A percentile compares a stretch with the other conserved stretches of the same genome.
phyloP scores from a whole-genome alignment of 2,797 vertebrate genomes.

The Propithecus perrieri region DNA sequence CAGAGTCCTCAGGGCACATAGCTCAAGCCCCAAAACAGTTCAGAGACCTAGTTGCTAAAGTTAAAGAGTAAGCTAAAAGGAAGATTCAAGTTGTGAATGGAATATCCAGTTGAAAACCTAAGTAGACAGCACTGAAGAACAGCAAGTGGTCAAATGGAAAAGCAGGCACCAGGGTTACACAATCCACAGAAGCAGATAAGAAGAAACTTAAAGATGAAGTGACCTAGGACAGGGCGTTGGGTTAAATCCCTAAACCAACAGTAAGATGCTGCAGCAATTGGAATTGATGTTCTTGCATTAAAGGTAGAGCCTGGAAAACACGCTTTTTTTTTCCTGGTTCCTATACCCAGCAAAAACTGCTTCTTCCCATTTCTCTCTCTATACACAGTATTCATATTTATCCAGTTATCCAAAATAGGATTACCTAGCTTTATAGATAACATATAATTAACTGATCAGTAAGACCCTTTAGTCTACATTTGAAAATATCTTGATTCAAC shows the following conservation, averaged over 20 bases:
- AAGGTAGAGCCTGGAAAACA: background rate
- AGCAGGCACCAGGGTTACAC: background rate
- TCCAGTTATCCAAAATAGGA: background rate
- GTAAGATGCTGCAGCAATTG: background rate
- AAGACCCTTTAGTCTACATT: background rate
- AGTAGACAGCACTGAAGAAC: background rate
- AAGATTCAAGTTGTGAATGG: background rate
- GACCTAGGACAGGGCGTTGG: background rate
- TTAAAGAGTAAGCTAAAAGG: background rate
- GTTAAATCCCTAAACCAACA: background rate
- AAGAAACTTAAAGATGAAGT: background rate
- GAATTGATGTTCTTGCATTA: background rate
- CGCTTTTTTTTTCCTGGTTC: background rate
- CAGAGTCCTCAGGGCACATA: background rate
- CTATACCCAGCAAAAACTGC: background rate
- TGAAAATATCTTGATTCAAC: background rate
- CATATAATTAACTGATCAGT: background rate
- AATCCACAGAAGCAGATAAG: background rate
- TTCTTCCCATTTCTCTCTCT: background rate
- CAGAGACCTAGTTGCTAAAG: background rate
- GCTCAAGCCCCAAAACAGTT: background rate
- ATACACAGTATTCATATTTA: background rate
- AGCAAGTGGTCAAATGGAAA: background rate
- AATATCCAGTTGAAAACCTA: background rate
- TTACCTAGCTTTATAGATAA: background rate